Base-by-base conservation (phyloP, 2,797 vertebrate species). In the Calcarius lapponicus region DNA sequence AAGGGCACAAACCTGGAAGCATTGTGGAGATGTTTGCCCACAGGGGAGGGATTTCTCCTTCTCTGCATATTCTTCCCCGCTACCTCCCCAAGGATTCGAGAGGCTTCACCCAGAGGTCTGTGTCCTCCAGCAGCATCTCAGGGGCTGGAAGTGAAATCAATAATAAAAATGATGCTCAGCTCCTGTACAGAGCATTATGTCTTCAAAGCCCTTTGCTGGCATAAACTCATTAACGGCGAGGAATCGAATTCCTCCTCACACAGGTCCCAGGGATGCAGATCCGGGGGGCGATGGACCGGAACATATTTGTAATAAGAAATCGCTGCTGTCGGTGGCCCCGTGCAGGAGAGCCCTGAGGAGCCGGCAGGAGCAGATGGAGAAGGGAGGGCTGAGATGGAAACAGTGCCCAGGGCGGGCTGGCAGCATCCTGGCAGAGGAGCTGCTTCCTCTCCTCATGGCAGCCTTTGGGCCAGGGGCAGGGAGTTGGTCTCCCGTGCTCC, bases 181-280 rank as follows among this genome's bases (percentile, higher is more conserved):
- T 86, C 60, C 90, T 66, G 4, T 24, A 45, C 4, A 13, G 89
- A 92, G 93, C 91, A 88, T 85, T 79, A 54, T 15, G 1, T 81
- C 93, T 67, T 65, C 84, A 45, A 83, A 91, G 86, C 75, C 66
- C 85, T 89, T 94, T 78, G 6, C 80, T 69, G 86, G 60, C 73
- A 62, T 60, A 61, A 93, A 88, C 82, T 87, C 92, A 56, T 95
- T 86, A 97, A 61, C 7, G 1, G 78, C 4, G 1, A 92, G 89
- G 88, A 90, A 81, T 89, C 51, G 38, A 70, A 69, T 94, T 96
- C 95, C 76, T 60, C 36, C 60, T 31, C 76, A 67, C 81, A 72
- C 51, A 18, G 89, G 89, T 93, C 95, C 51, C 82, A 34, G 15
- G 88, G 93, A 93, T 86, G 92, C 91, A 92, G 95, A 83, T 94